phyloP scores from a whole-genome alignment of 2,113 vertebrate genomes.

The Triplophysa rosa region DNA sequence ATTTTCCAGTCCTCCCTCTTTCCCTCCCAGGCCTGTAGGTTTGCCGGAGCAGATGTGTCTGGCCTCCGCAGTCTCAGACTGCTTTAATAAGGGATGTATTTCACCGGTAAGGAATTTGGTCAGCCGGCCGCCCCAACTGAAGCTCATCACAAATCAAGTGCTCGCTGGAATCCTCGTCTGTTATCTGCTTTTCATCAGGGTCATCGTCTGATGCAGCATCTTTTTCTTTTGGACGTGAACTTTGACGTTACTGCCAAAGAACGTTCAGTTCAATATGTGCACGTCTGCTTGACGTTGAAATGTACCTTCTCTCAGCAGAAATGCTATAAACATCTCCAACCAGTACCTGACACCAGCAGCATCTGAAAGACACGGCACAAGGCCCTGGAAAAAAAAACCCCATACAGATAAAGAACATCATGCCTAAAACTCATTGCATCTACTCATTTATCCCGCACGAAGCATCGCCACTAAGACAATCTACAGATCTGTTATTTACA shows the following conservation, averaged over 20 bases:
- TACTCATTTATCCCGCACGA: too few species aligned
- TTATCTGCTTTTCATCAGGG: conserved; percentile 24
- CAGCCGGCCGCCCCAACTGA: conserved; percentile 41
- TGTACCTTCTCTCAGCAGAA: neutral
- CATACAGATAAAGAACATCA: too few species aligned
- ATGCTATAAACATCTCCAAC: conserved; percentile 11
- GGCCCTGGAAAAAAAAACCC: too few species aligned
- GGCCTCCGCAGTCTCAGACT: conserved; percentile 45
- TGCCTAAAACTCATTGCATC: too few species aligned
- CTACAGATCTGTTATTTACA: conserved; percentile 24
- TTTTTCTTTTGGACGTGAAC: conserved; percentile 28
- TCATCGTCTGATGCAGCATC: conserved; percentile 17
- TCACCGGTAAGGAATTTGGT: conserved; percentile 67
- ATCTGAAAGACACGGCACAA: too few species aligned
- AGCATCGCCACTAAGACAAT: too few species aligned
- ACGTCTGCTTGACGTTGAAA: neutral
- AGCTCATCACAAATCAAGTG: conserved; percentile 59
- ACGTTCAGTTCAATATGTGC: neutral
- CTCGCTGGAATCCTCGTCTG: conserved; percentile 9
- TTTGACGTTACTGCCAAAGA: conserved; percentile 10
- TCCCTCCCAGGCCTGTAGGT: conserved; percentile 39
- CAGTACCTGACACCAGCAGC: neutral
- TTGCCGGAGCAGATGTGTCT: conserved; percentile 69
- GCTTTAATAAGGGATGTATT: conserved; percentile 60
- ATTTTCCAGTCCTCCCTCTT: conserved; percentile 52